A percentile compares a stretch with the other conserved stretches of the same genome.
These are phyloP conservation scores for Phymanthus crucifer DNA, from an alignment of 92 coral and sea anemone species.

Conservation along the genomic window DNA sequence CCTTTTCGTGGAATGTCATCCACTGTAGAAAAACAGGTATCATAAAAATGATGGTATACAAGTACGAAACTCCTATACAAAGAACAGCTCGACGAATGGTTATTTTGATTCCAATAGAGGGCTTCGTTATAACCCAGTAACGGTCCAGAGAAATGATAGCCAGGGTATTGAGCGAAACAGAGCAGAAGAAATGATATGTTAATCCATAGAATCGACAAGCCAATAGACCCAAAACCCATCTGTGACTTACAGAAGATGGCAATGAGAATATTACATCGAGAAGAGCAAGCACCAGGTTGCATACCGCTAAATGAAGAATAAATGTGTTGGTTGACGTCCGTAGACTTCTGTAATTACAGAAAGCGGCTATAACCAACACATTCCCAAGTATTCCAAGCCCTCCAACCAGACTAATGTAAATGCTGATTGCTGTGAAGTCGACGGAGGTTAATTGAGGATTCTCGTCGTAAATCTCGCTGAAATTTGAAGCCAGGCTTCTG, in stretches of 20 bases:
- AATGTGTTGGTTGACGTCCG: conserved; percentile 86
- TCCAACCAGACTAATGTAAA: conserved; percentile 66
- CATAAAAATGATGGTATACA: conserved; percentile 68
- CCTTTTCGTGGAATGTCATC: conserved; percentile 63
- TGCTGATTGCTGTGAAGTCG: conserved; percentile 45
- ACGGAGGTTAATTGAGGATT: not conserved
- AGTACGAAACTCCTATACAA: conserved; percentile 57
- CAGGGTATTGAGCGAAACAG: conserved; percentile 72
- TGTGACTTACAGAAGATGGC: conserved; percentile 60
- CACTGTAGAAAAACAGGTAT: conserved; percentile 68
- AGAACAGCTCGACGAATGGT: conserved; percentile 64
- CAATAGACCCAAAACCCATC: conserved; percentile 68
- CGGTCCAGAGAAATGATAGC: conserved; percentile 89
- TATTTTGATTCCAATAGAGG: conserved; percentile 64
- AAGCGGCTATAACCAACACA: conserved; percentile 64
- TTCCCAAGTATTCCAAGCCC: conserved; percentile 79
- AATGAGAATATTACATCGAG: conserved; percentile 73
- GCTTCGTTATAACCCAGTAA: conserved; percentile 83
- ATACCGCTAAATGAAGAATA: conserved; percentile 69
- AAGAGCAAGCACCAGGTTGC: conserved; percentile 67
- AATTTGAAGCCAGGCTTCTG: not conserved
- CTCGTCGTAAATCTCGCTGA: not conserved
- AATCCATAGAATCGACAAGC: conserved; percentile 67
- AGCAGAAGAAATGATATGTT: conserved; percentile 66
- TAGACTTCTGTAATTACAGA: conserved; percentile 52